Evolutionary conservation across 2,888 invertebrate genomes (phyloP).

Genomic region (Epiblema foenella): DNA sequence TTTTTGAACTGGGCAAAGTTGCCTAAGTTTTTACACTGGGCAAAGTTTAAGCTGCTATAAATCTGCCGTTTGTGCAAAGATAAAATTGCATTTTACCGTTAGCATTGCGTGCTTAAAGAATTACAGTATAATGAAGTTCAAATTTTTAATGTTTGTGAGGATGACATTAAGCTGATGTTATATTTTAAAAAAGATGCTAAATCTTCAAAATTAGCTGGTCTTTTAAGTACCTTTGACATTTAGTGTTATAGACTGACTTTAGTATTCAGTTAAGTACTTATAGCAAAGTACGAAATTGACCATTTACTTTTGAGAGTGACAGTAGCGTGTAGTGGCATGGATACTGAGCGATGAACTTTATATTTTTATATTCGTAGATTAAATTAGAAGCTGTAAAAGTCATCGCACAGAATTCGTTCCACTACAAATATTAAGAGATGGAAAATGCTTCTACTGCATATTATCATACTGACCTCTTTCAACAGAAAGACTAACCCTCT

Average conservation of each 20-base stretch:
- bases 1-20: not conserved
- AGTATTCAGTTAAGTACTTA: not conserved
- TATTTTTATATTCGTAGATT: not conserved
- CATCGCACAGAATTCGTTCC: not conserved
- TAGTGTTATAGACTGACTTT: not conserved
- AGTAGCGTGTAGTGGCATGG: not conserved
- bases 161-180: constrained; percentile 21
- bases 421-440: not conserved
- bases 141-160: not conserved
- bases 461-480: constrained; percentile 1
- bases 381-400: not conserved
- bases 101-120: not conserved
- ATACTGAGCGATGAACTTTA: not conserved
- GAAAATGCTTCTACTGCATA: constrained; percentile 14
- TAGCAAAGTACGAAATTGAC: constrained; percentile 4
- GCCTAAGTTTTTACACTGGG: not conserved
- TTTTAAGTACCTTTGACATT: constrained; percentile 2
- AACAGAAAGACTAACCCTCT: not conserved
- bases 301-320: constrained; percentile 6
- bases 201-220: not conserved
- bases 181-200: not conserved
- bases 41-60: not conserved
- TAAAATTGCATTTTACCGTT: constrained; percentile 1
- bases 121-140: not conserved
- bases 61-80: not conserved